Conservation (phyloP, 92 coral and sea anemone genomes). For the Epizoanthus fatuus region DNA sequence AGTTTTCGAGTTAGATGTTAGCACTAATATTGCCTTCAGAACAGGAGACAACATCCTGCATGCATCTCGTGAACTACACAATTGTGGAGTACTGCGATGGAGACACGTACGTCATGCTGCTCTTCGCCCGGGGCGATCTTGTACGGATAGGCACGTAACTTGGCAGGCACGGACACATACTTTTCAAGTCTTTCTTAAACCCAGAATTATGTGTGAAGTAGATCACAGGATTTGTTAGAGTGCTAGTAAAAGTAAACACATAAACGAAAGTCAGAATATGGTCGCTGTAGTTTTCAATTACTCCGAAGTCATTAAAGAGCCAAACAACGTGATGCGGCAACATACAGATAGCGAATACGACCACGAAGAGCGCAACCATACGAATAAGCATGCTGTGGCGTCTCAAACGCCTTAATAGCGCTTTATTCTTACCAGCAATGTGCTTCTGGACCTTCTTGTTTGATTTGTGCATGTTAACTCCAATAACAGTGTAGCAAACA, state of each 20-base stretch:
- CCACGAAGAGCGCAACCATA: slow-evolving; percentile 76
- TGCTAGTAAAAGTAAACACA: slow-evolving; percentile 82
- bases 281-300: slow-evolving; percentile 14
- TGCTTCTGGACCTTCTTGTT: slow-evolving; percentile 47
- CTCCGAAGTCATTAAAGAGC: slow-evolving; percentile 73
- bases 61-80: not conserved
- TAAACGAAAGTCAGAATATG: slow-evolving; percentile 73
- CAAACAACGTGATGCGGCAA: slow-evolving; percentile 88
- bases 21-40: too few relatives aligned
- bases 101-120: not conserved
- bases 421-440: slow-evolving; percentile 65
- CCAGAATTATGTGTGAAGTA: slow-evolving; percentile 57
- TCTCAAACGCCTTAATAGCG: slow-evolving; percentile 57
- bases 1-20: too few relatives aligned
- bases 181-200: slow-evolving; percentile 30
- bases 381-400: slow-evolving; percentile 78
- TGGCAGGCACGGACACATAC: slow-evolving; percentile 16
- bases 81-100: slow-evolving; percentile 5
- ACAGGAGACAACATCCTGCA: too few relatives aligned
- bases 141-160: not conserved
- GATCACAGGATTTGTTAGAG: slow-evolving; percentile 81
- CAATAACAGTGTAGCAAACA: slow-evolving; percentile 75
- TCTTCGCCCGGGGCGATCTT: slow-evolving; percentile 2
- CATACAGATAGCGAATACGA: slow-evolving; percentile 88
- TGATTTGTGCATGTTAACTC: slow-evolving; percentile 63